Evolutionary conservation across 2,888 invertebrate species (phyloP).

Genomic region (Microplitis manilae): DNA sequence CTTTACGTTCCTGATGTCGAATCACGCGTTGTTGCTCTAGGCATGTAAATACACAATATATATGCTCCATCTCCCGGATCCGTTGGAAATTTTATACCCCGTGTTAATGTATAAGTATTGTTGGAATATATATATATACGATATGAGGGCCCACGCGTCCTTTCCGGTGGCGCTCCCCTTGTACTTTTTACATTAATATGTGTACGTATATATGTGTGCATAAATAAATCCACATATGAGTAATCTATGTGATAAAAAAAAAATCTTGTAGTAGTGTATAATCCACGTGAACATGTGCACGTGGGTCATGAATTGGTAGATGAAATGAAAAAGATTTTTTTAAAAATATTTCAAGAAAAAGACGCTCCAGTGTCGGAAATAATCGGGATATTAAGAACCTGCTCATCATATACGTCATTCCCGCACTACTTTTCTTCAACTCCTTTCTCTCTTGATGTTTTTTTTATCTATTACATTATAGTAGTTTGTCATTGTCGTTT

Average conservation of each 20-base stretch:
- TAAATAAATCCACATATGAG: constrained; percentile 1
- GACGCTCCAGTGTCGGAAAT: not conserved
- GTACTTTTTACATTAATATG: not conserved
- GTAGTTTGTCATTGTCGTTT: not conserved
- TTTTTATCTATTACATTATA: not conserved
- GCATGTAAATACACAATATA: constrained; percentile 25
- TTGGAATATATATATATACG: constrained; percentile 7
- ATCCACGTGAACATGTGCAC: not conserved
- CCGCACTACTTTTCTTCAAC: not conserved
- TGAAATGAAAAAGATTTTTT: not conserved
- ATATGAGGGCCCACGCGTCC: constrained; percentile 29
- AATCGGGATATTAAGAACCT: not conserved
- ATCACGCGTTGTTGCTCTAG: constrained; percentile 12
- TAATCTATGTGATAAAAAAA: not conserved
- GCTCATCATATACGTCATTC: not conserved
- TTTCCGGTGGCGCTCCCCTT: constrained; percentile 31
- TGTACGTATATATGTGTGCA: not conserved
- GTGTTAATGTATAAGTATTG: constrained; percentile 18
- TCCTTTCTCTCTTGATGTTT: not conserved
- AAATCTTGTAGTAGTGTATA: not conserved
- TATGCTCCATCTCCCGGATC: constrained; percentile 15
- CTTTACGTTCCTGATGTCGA: not conserved
- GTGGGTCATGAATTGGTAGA: not conserved
- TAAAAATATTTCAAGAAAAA: not conserved
- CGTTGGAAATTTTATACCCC: constrained; percentile 25